These are phyloP conservation scores for Ciconia stormi DNA, from an alignment of 2,113 vertebrate genomes.

Conservation along the genomic window DNA sequence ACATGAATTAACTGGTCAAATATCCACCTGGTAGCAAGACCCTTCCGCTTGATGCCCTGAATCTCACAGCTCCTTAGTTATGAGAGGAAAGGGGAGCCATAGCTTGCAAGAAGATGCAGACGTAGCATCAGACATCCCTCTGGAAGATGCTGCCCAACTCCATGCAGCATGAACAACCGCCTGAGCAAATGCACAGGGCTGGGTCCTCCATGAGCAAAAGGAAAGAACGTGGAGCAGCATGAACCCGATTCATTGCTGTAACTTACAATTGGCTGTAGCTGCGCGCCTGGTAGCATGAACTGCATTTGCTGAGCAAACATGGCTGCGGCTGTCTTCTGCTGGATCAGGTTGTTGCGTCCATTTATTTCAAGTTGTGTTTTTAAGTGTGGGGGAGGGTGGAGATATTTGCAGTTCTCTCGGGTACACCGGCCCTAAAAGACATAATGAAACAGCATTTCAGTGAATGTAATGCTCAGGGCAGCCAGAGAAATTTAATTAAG, in stretches of 20 bases:
- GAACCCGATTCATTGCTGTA: rapidly evolving
- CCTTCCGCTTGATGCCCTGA: not conserved
- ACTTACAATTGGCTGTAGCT: constrained; percentile 93
- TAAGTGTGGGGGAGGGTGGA: constrained; percentile 96
- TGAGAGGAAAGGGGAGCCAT: not conserved
- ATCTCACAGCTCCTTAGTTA: not conserved
- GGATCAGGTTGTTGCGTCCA: constrained; percentile 97
- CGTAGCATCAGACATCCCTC: not conserved
- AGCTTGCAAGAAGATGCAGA: not conserved
- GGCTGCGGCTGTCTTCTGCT: constrained; percentile 94
- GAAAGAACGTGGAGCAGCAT: rapidly evolving
- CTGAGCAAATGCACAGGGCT: not conserved
- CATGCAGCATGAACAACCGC: rapidly evolving
- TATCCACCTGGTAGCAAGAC: not conserved
- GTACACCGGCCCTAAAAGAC: constrained; percentile 89
- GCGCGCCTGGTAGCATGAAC: constrained; percentile 92
- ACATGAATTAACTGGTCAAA: not conserved
- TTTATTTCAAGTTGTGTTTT: constrained; percentile 98
- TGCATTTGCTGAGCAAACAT: constrained; percentile 99
- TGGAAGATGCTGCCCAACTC: not conserved
- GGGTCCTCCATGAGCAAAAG: rapidly evolving
- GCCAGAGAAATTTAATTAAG: not conserved
- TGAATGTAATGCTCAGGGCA: not conserved
- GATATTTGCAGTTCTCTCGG: constrained; percentile 98
- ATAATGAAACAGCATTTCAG: constrained; percentile 1